Percentiles rank a stretch among this genome's conserved stretches.
These are phyloP conservation scores for Eucera pruinosa DNA, from an alignment of 2,888 invertebrate species.

Conservation along the genomic window DNA sequence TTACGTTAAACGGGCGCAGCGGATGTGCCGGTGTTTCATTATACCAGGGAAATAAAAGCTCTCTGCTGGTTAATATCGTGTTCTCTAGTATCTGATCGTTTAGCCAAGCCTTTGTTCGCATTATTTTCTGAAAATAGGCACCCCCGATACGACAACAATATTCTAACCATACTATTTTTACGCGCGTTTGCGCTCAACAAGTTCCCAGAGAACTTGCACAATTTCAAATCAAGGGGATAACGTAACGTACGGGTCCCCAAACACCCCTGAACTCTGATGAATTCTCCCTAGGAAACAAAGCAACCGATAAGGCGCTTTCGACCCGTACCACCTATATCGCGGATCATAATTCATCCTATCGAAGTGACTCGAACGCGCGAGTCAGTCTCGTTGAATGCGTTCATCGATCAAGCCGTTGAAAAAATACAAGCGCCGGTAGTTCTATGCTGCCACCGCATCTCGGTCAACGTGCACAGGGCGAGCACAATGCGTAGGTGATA, in stretches of 20 bases:
- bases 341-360: conserved; percentile 66
- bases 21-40: conserved; percentile 9
- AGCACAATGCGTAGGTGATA: conserved; percentile 38
- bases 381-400: conserved; percentile 39
- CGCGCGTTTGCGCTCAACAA: conserved; percentile 9
- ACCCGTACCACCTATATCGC: conserved; percentile 57
- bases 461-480: not conserved
- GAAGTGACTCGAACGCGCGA: conserved; percentile 30
- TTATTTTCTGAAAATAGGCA: not conserved
- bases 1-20: conserved; percentile 16
- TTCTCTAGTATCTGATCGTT: conserved; percentile 25
- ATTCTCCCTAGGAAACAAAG: conserved; percentile 64
- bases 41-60: conserved; percentile 16
- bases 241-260: not conserved
- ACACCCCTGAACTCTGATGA: conserved; percentile 6
- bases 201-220: no score
- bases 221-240: conserved; percentile 6
- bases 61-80: conserved; percentile 22
- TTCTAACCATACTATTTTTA: not conserved
- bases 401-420: conserved; percentile 60
- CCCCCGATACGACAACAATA: not conserved
- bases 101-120: not conserved
- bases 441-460: not conserved
- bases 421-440: conserved; percentile 1
- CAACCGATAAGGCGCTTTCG: conserved; percentile 63